Evolutionary conservation across 2,113 vertebrate species (phyloP), one percentile per base, ranked within the genome.

Genomic region (Indicator indicator): DNA sequence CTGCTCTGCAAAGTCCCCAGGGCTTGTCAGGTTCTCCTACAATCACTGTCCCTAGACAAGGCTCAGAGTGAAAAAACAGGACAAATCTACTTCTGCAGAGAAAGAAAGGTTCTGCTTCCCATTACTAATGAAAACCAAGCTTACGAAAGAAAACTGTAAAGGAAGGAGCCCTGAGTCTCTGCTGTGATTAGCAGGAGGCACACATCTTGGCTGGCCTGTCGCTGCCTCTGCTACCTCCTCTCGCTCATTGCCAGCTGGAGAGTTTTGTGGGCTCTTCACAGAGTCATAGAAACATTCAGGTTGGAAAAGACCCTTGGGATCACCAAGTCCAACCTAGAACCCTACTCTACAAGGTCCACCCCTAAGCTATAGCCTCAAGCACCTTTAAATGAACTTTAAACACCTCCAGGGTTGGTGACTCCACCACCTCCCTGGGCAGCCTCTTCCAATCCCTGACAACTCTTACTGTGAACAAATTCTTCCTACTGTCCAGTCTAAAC

Each of bases 11-110:
- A 70, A n/a, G 54, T 86, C 87, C 68, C 71, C 9, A 4, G 67
- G 74, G 71, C 87, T 75, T 76, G 84, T 73, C 78, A 89, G 26
- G 70, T 70, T 82, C 82, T 83, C 95, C 91, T 79, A 48, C 36
- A 69, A 40, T 59, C 9, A 1, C 74, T 87, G 90, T 50, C 63
- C 90, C 71, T 48, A 73, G 30, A 67, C 46, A 85, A 83, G 55
- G 86, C 78, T 72, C 64, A 65, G 59, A 46, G 68, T 28, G 21
- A 90, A 88, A 81, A 26, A 91, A 5, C 58, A 72, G 90, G 78
- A 60, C 58, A 76, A 85, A 83, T 79, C 72, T 16, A 58, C 64
- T 82, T 72, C 71, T 65, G 55, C 20, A 62, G 28, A 9, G 68
- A 23, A 40, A 30, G 46, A 77, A 79, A 88, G 50, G 40, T 62